Evolutionary conservation across 2,797 vertebrate species (phyloP), one percentile per base, ranked within the genome.

Genomic region (Tiaroga cobitis): DNA sequence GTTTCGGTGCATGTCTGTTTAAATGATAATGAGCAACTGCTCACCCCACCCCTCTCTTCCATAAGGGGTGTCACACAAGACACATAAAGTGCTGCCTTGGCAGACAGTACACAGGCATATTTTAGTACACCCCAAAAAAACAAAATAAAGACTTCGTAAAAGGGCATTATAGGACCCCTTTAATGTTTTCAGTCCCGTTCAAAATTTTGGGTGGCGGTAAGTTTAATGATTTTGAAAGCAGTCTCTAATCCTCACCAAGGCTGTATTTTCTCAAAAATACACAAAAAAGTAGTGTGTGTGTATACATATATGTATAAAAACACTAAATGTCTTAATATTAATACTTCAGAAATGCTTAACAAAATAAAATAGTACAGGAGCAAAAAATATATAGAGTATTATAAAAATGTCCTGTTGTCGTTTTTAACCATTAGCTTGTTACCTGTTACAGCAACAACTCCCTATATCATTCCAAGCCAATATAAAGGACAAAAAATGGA

Each of bases 391-490:
- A 51, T 24, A 29, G 34, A 65, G 49, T 11, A 65, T 39, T 54
- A 54, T 29, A 1, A 34, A 46, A 65, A 37, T 67, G 5, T 67
- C 18, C 29, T 24, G 21, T 51, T 51, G 6, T 29, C 2, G 3
- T 41, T 82, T 15, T 43, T 82, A 32, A 68, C 32, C 6, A 32
- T 51, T 65, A 18, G 0, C 34, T 56, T 87, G 29, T 67, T 81
- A 39, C 29, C 39, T 82, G 24, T 29, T 69, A 37, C 92, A 97
- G 95, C 95, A 95, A 96, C 91, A 94, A 63, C 91, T 96, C 51
- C 92, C 90, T 39, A 91, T 96, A 90, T 83, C 92, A 37, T 95
- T 94, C 90, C 90, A 90, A 39, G 88, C 93, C 39, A 86, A 87
- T 5, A 88, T 93, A 86, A 85, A 51, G 26, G 91, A 92, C 41